A percentile compares a stretch with the other conserved stretches of the same genome.
phyloP scores from a whole-genome alignment of 2,797 vertebrate species.

The Potorous gilbertii region DNA sequence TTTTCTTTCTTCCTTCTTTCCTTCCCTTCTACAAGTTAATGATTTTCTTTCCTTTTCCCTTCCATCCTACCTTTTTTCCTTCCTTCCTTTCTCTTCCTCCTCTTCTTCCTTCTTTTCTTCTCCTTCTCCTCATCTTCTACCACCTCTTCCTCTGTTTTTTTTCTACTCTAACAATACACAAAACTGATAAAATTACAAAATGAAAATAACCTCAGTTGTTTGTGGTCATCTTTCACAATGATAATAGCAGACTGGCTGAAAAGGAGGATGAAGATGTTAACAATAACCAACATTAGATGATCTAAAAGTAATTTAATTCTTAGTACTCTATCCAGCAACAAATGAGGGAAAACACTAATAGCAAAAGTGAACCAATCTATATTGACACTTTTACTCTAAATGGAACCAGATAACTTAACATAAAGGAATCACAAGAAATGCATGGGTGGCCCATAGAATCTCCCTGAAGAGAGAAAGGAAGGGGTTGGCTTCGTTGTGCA shows the following conservation, averaged over 20 bases:
- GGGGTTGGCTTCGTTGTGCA: not conserved
- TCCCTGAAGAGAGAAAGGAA: not conserved
- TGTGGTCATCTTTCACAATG: not conserved
- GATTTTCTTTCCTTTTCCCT: too few relatives aligned
- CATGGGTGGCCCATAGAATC: not conserved
- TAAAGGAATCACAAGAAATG: not conserved
- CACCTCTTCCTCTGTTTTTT: not conserved
- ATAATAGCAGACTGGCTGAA: not conserved
- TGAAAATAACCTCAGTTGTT: not conserved
- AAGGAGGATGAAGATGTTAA: not conserved
- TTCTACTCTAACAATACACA: not conserved
- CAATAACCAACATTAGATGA: not conserved
- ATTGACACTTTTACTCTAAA: not conserved
- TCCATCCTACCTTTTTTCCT: too few relatives aligned
- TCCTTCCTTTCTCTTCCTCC: too few relatives aligned
- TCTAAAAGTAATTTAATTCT: not conserved
- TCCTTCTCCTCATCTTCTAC: too few relatives aligned
- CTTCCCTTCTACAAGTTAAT: too few relatives aligned
- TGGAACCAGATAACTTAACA: too few relatives aligned
- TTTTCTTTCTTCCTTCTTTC: too few relatives aligned
- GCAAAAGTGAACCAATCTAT: not conserved
- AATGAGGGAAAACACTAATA: not conserved
- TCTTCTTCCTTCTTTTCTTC: too few relatives aligned
- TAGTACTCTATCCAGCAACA: not conserved
- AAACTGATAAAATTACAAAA: not conserved